Evolutionary conservation across 2,797 vertebrate species (phyloP).

Genomic region (Champsocephalus gunnari): DNA sequence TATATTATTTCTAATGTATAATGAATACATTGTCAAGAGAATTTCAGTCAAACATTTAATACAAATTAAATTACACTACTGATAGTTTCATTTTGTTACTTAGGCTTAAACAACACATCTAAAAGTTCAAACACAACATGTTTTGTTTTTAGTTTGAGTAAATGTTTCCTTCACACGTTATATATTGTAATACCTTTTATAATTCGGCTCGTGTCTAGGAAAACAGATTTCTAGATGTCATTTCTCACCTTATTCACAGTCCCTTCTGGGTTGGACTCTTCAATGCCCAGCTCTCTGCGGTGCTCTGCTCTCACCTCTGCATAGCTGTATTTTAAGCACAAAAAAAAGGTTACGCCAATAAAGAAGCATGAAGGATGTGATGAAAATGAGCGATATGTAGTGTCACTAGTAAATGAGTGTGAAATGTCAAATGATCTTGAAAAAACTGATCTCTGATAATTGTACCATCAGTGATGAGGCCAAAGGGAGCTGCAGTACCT

Average conservation of each 20-base stretch:
- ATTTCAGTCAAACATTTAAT: background rate
- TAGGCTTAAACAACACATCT: background rate
- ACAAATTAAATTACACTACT: background rate
- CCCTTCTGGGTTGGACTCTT: slow-evolving; percentile 91
- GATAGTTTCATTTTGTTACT: background rate
- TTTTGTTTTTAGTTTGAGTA: too few species aligned
- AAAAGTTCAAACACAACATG: too few species aligned
- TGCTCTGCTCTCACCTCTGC: slow-evolving; percentile 87
- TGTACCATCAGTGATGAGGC: background rate
- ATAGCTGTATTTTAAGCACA: slow-evolving; percentile 79
- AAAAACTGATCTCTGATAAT: background rate
- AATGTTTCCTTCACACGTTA: background rate
- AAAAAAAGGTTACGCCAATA: background rate
- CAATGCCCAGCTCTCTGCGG: slow-evolving; percentile 87
- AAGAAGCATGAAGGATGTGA: background rate
- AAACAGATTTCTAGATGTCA: background rate
- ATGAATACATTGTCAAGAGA: background rate
- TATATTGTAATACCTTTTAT: background rate
- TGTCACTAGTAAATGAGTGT: background rate
- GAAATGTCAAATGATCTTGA: background rate
- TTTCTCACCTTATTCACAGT: slow-evolving; percentile 90
- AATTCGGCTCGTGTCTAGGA: background rate
- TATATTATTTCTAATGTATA: background rate
- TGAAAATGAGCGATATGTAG: background rate
- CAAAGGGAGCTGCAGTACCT: slow-evolving; percentile 82